A percentile compares a stretch with the other conserved stretches of the same genome.
Conservation (phyloP, 2,888 invertebrate species). For the Halictus quadricinctus region DNA sequence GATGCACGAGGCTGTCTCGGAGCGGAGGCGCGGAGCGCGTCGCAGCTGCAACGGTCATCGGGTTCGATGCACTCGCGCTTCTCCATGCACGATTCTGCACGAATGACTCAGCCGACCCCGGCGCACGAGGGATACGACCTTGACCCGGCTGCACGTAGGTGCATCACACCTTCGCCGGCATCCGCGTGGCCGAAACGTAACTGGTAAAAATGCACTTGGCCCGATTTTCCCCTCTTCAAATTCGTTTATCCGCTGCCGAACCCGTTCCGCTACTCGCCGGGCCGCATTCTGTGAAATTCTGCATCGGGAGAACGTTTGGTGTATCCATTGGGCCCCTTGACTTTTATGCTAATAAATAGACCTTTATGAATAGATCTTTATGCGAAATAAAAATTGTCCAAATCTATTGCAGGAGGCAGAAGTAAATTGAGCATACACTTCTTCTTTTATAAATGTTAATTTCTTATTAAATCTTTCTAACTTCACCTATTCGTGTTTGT, state of each 20-base stretch:
- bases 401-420: no score
- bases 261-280: neutral
- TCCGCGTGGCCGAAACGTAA: conserved; percentile 35
- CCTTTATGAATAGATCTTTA: no score
- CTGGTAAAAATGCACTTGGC: conserved; percentile 9
- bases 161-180: conserved; percentile 75
- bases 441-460: no score
- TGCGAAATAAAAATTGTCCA: no score
- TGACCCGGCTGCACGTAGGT: conserved; percentile 80
- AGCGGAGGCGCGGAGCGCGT: conserved; percentile 46
- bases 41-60: conserved; percentile 80
- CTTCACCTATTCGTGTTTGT: neutral
- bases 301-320: neutral
- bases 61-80: conserved; percentile 80
- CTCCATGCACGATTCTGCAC: conserved; percentile 75
- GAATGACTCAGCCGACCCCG: conserved; percentile 79
- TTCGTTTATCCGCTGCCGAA: neutral
- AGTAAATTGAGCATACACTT: no score
- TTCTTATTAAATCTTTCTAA: neutral
- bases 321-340: neutral
- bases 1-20: conserved; percentile 61
- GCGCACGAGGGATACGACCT: conserved; percentile 78
- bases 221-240: neutral
- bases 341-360: no score
- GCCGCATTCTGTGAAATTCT: neutral